Base-by-base conservation (phyloP, 2,888 invertebrate genomes). In the Erannis defoliaria region DNA sequence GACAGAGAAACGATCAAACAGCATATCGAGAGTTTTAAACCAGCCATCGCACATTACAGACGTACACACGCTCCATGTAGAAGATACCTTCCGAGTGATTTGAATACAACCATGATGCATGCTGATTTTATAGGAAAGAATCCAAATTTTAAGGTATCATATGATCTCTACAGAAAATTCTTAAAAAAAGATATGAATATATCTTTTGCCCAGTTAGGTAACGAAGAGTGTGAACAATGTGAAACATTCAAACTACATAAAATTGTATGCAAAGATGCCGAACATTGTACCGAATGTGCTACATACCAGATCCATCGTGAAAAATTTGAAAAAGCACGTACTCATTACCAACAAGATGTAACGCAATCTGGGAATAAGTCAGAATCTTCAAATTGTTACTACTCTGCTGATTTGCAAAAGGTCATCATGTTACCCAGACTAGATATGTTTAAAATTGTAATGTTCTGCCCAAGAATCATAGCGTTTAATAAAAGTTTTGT, bases 131-230 rank as follows among this genome's bases (percentile, higher is more conserved):
- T 49, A 3, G 26, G 19, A 42, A 62, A 62, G 10, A 31, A 62
- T 54, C 56, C 53, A 19, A 31, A 48, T 48, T 18, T 62, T 31
- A 43, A 51, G 9, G 18, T 12, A 54, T 46, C 60, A 8, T 60
- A 60, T 45, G 60, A 64, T 38, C 43, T 51, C 10, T 55, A 61
- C 50, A 51, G 55, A 10, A 46, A 56, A 23, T 43, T 45, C 26
- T 26, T 49, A 42, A 51, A 31, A 31, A 66, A 51, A 43, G 31
- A 49, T 31, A 48, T 64, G 51, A 67, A 64, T 31, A 67, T 67
- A 45, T 67, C 64, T 8, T 64, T 64, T 54, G 46, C 67, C 4
- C 48, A 57, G 12, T n/a, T n/a, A n/a, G n/a, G n/a, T n/a, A n/a
- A n/a, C n/a, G n/a, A n/a, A n/a, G n/a, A n/a, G n/a, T n/a, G 33